Evolutionary conservation across 1,140 invertebrate species (phyloP).

Genomic region (Hormaphis cornu): DNA sequence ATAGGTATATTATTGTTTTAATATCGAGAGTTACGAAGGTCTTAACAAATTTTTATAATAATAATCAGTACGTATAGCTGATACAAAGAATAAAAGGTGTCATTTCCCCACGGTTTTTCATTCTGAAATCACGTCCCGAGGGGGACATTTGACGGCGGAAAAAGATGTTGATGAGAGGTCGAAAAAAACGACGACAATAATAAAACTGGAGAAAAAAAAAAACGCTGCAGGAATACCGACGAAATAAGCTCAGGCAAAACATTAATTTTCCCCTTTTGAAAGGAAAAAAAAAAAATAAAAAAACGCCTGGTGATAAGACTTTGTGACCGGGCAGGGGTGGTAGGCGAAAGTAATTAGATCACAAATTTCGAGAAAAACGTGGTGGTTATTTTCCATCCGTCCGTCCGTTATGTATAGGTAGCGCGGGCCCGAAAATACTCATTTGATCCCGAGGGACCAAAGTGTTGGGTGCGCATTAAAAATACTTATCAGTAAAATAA

Average conservation of each 20-base stretch:
- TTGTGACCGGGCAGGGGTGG: constrained; percentile 3
- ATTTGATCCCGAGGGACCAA: constrained; percentile 9
- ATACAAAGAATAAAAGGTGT: constrained; percentile 11
- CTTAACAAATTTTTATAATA: background rate
- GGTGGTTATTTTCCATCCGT: constrained; percentile 11
- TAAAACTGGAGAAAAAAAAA: constrained; percentile 5
- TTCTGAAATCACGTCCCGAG: constrained; percentile 16
- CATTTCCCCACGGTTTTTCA: constrained; percentile 15
- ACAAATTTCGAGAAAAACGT: constrained; percentile 24
- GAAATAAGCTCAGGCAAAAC: constrained; percentile 23
- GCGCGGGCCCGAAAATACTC: background rate
- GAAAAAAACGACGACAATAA: constrained; percentile 25
- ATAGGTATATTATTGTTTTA: too few species aligned
- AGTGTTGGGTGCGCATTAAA: constrained; percentile 12
- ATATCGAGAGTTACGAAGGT: background rate
- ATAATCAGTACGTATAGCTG: constrained; percentile 23
- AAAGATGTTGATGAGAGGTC: constrained; percentile 20
- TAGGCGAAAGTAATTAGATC: constrained; percentile 21
- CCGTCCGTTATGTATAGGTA: background rate
- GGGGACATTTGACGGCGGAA: constrained; percentile 9
- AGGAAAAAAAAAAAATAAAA: too few species aligned
- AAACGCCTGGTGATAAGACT: constrained; percentile 21
- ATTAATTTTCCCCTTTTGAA: constrained; percentile 14
- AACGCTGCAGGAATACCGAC: background rate
- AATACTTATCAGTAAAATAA: constrained; percentile 28